Evolutionary conservation across 2,797 vertebrate species (phyloP), one percentile per base, ranked within the genome.

Genomic region (Cynodonichthys magdalenae): DNA sequence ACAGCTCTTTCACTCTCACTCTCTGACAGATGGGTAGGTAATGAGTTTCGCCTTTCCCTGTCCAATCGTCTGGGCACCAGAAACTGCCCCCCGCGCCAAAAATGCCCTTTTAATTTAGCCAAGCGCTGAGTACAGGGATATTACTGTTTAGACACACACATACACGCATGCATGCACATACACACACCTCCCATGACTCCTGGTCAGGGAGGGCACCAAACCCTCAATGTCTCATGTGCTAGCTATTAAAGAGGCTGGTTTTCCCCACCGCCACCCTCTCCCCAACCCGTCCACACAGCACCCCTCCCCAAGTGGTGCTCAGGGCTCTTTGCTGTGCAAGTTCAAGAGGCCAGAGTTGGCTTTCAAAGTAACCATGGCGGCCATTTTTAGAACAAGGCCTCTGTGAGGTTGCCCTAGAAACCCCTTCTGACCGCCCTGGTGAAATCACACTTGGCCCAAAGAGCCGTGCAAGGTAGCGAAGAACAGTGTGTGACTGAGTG

Each of bases 101-200:
- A 90, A 90, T 92, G 85, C 87, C 88, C 89, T 91, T 92, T 92
- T 90, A 91, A 91, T 92, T 90, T 91, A 89, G 88, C 89, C 89
- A 91, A 88, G 87, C 79, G 82, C 89, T 85, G 89, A 90, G 87
- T 89, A 90, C 87, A 91, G 88, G 88, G 87, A 86, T 89, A 90
- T 91, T 90, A 88, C 88, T 90, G 88, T 88, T 90, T 84, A 86
- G 82, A 44, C 48, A 71, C 70, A 84, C 56, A 71, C 79, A 54
- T 53, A 47, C 52, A 45, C 51, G 31, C 48, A 28, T 66, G 8
- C 60, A 29, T 55, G 51, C 64, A 68, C 58, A 56, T 61, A 75
- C 57, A 70, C 61, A 70, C 79, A 60, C 81, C 79, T 87, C 82
- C 81, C 84, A 88, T 80, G 84, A 88, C 84, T 89, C 80, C 77